These are phyloP conservation scores for Lumbricus terrestris DNA, from an alignment of 2,888 invertebrate species.

Conservation along the genomic window DNA sequence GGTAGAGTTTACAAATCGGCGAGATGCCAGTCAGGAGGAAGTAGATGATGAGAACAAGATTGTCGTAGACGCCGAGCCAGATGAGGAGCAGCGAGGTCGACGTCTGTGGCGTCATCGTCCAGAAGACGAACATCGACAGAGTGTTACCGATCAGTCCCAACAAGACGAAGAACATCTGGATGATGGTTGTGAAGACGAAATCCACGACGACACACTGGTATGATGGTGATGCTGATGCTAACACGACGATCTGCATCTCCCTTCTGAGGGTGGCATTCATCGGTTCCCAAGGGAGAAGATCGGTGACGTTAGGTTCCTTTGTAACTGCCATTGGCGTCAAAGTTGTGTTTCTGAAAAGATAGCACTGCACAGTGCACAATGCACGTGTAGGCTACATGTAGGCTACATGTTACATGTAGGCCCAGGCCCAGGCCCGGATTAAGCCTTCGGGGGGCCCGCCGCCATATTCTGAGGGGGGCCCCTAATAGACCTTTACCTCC, in stretches of 20 bases:
- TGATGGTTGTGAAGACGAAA: not conserved
- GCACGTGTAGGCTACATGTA: no score
- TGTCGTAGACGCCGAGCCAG: not conserved
- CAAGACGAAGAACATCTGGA: not conserved
- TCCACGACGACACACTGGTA: not conserved
- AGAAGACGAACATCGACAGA: slow-evolving; percentile 4
- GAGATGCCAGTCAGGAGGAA: not conserved
- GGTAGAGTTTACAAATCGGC: not conserved
- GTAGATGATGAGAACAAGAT: not conserved
- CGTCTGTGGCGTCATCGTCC: not conserved
- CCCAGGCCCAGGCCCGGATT: no score
- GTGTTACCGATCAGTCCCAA: not conserved
- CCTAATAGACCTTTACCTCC: no score
- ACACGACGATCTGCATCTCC: not conserved
- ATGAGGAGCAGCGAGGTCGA: not conserved
- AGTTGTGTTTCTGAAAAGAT: not conserved
- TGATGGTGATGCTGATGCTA: not conserved
- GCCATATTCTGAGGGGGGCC: no score
- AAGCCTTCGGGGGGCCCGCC: no score
- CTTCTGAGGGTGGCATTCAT: not conserved
- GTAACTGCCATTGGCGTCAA: not conserved
- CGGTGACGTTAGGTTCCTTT: not conserved
- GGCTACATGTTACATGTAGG: no score
- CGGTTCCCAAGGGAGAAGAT: not conserved
- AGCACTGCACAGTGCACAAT: not conserved